Evolutionary conservation across 2,113 vertebrate species (phyloP).

Genomic region (Sapajus apella): DNA sequence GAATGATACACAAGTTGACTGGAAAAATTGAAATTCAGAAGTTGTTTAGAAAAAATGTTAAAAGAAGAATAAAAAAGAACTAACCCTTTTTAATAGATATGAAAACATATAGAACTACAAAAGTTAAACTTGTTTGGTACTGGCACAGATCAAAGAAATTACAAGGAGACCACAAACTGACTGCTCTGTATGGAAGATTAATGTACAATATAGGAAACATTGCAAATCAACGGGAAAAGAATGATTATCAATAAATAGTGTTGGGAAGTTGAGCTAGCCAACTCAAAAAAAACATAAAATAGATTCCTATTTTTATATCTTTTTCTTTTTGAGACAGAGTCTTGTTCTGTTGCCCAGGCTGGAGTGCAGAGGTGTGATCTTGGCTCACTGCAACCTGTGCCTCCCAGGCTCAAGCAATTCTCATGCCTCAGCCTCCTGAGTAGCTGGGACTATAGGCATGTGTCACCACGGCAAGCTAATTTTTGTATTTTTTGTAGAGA

Average conservation of each 20-base stretch:
- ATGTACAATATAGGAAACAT: background rate
- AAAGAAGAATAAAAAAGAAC: background rate
- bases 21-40: constrained; percentile 24
- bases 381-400: background rate
- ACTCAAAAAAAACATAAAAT: too few relatives aligned
- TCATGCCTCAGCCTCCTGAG: background rate
- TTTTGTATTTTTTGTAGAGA: background rate
- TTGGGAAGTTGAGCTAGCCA: background rate
- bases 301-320: background rate
- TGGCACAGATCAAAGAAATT: background rate
- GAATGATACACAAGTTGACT: background rate
- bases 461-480: background rate
- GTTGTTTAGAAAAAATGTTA: background rate
- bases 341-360: background rate
- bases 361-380: background rate
- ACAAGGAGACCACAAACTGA: background rate
- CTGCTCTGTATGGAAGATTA: background rate
- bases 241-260: background rate
- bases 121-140: background rate
- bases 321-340: background rate
- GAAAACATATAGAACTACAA: background rate
- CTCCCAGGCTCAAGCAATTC: background rate
- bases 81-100: background rate
- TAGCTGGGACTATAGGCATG: background rate
- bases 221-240: background rate